Conservation (phyloP, 2,888 invertebrate genomes). For the Luffia ferchaultella region DNA sequence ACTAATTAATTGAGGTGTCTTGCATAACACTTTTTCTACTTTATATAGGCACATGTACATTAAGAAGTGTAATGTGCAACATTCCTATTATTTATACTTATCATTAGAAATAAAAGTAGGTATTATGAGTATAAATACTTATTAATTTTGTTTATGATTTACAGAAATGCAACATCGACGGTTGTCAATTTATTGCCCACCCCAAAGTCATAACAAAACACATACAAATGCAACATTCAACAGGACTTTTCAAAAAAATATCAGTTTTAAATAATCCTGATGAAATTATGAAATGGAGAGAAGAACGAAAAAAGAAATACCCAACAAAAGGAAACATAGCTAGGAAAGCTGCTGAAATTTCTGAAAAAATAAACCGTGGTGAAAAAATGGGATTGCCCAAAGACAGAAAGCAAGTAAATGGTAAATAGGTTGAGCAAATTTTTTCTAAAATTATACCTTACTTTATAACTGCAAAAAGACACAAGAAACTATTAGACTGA, state of each 20-base stretch:
- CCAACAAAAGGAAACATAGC: constrained; percentile 77
- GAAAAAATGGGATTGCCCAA: constrained; percentile 70
- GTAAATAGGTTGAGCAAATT: too few relatives aligned
- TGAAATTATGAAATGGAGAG: constrained; percentile 85
- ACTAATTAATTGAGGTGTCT: too few relatives aligned
- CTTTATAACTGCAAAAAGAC: too few relatives aligned
- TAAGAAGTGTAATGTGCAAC: too few relatives aligned
- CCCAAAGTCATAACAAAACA: constrained; percentile 82
- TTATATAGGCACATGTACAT: too few relatives aligned
- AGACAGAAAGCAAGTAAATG: constrained; percentile 19
- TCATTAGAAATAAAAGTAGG: too few relatives aligned
- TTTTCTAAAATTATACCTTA: too few relatives aligned
- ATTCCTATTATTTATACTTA: too few relatives aligned
- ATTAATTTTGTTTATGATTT: too few relatives aligned
- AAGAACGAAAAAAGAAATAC: constrained; percentile 80
- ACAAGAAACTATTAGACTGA: too few relatives aligned
- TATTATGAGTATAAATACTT: too few relatives aligned
- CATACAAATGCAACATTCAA: constrained; percentile 81
- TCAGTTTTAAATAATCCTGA: constrained; percentile 78
- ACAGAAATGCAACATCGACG: constrained; percentile 78
- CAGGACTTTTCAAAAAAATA: constrained; percentile 84
- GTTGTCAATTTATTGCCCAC: constrained; percentile 82
- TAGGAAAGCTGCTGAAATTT: constrained; percentile 66
- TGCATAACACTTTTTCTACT: too few relatives aligned
- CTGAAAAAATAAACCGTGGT: constrained; percentile 76